phyloP scores from a whole-genome alignment of 1,140 invertebrate species.

The Parasteatoda tepidariorum region DNA sequence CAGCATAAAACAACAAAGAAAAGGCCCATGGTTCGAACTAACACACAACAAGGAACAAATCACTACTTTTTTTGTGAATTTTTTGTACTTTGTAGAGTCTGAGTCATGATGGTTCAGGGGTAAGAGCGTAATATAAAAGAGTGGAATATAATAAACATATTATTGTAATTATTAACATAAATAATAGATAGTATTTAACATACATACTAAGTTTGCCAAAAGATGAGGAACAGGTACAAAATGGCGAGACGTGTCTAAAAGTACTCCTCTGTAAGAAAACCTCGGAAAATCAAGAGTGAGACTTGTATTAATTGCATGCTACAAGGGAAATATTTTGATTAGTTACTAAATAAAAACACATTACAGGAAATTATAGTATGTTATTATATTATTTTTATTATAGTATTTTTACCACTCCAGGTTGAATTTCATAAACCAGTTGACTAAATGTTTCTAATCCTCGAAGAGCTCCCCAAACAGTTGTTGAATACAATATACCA shows the following conservation, averaged over 20 bases:
- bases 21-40: too few species aligned
- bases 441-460: slow-evolving; percentile 85
- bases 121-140: too few species aligned
- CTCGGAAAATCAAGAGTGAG: slow-evolving; percentile 78
- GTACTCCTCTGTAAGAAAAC: slow-evolving; percentile 80
- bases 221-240: slow-evolving; percentile 78
- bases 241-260: slow-evolving; percentile 87
- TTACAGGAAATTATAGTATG: too few species aligned
- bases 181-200: too few species aligned
- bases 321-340: slow-evolving; percentile 39
- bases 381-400: neutral
- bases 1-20: too few species aligned
- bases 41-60: too few species aligned
- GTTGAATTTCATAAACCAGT: slow-evolving; percentile 72
- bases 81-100: too few species aligned
- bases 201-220: slow-evolving; percentile 73
- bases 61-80: too few species aligned
- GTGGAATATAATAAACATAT: too few species aligned
- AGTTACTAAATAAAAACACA: slow-evolving; percentile 7
- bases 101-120: too few species aligned
- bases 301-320: slow-evolving; percentile 71
- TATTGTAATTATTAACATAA: too few species aligned
- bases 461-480: slow-evolving; percentile 81
- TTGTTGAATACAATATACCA: slow-evolving; percentile 66
- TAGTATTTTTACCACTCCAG: slow-evolving; percentile 68